Evolutionary conservation across 2,797 vertebrate genomes (phyloP).

Genomic region (Saxicola maurus): DNA sequence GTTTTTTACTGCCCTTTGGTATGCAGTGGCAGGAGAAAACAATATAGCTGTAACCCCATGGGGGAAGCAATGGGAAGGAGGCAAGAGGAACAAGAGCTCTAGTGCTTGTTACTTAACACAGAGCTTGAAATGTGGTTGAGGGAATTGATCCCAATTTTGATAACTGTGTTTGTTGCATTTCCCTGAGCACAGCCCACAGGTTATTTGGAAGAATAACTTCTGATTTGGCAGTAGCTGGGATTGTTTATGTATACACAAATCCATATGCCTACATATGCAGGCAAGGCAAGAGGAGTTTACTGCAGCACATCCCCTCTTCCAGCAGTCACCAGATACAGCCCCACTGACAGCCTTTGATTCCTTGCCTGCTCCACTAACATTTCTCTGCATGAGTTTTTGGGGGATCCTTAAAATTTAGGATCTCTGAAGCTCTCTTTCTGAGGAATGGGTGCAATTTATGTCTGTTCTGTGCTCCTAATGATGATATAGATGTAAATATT

Average conservation of each 20-base stretch:
- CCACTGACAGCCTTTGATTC: background rate
- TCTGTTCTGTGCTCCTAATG: background rate
- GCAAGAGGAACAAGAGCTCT: background rate
- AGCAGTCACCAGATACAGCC: background rate
- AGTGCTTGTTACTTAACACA: background rate
- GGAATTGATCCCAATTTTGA: background rate
- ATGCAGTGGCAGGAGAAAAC: background rate
- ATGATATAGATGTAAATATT: background rate
- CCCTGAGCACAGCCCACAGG: background rate
- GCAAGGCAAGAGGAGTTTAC: background rate
- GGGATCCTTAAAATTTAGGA: background rate
- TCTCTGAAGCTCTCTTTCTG: background rate
- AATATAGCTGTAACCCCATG: background rate
- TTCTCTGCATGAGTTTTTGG: background rate
- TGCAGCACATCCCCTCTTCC: background rate
- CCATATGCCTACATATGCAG: background rate
- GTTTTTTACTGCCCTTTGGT: background rate
- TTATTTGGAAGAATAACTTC: background rate
- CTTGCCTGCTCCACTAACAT: background rate
- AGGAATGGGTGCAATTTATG: background rate
- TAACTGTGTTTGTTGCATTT: slow-evolving; percentile 1
- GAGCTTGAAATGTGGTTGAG: background rate
- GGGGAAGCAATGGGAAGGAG: background rate
- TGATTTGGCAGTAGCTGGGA: background rate
- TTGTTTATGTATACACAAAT: slow-evolving; percentile 3